Evolutionary conservation across 2,888 invertebrate species (phyloP).

Genomic region (Lissocephala sabroskyi): DNA sequence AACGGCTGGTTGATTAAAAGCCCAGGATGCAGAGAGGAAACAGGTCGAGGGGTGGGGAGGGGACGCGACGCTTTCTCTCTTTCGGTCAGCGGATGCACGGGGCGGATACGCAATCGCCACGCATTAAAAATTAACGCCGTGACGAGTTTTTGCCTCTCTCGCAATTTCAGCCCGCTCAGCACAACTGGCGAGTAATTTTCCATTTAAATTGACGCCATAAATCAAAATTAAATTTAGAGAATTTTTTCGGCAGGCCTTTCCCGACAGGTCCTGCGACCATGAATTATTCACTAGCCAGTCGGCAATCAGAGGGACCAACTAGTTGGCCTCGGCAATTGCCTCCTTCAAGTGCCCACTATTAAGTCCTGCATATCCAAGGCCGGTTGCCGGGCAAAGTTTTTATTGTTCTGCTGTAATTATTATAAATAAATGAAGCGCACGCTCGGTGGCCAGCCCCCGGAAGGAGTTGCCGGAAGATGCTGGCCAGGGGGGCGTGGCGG

Average conservation of each 20-base stretch:
- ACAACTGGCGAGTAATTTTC: too few species aligned
- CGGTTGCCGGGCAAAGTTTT: conserved; percentile 61
- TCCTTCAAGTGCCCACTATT: conserved; percentile 32
- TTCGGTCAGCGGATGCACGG: too few species aligned
- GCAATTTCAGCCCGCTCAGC: too few species aligned
- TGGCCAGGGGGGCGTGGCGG: neutral
- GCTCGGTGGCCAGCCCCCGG: conserved; percentile 37
- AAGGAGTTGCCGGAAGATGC: neutral
- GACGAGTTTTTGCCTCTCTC: conserved; percentile 11
- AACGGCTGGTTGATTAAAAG: too few species aligned
- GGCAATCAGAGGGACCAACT: too few species aligned
- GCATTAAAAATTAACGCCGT: conserved; percentile 28
- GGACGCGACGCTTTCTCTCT: too few species aligned
- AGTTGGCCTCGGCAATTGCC: neutral
- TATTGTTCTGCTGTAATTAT: conserved; percentile 49
- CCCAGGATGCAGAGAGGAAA: too few species aligned
- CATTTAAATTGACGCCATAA: conserved; percentile 25
- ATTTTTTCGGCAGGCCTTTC: conserved; percentile 2
- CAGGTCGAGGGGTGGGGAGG: too few species aligned
- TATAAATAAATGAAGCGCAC: conserved; percentile 63
- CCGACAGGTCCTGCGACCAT: too few species aligned
- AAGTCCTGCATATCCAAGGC: conserved; percentile 54
- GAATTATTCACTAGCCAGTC: too few species aligned
- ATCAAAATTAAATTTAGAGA: conserved; percentile 31
- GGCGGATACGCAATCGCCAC: too few species aligned